Base-by-base conservation (phyloP, 2,113 vertebrate species). In the Nyctibius bracteatus region DNA sequence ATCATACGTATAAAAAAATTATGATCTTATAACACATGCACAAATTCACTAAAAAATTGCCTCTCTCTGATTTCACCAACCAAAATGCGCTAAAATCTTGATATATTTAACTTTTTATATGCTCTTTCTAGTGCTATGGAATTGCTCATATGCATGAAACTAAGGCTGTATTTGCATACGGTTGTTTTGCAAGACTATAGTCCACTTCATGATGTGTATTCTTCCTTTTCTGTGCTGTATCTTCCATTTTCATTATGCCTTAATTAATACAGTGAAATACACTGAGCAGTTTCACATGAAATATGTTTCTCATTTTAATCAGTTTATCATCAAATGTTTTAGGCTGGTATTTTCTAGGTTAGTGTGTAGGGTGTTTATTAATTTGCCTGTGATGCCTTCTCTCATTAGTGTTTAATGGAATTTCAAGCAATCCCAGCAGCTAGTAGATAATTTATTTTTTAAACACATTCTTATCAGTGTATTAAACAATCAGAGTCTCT, bases 331-430 rank as follows among this genome's bases (percentile, higher is more conserved):
- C 97, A 96, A 94, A 96, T 79, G 93, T 94, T 97, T 96, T 49
- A 93, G 91, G 70, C 52, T 95, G 67, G 39, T 84, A 58, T 95
- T 96, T 97, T 97, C 81, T 97, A 94, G 81, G 59, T 95, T 95
- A 89, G 66, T 52, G 82, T 16, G 5, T 59, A 88, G 93, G 86
- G 68, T 96, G 96, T 97, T 98, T 96, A 97, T 97, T 97, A 97
- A 97, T 96, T 95, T 97, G 95, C 89, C 92, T 97, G 86, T 74
- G 90, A 95, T 93, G 72, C 52, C 94, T 95, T 68, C 86, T 95
- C 75, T 97, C 92, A 96, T 97, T 96, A 97, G 94, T 12, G 77
- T 94, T 97, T 97, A 97, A 97, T 97, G 95, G 86, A 55, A 97
- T 96, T 97, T 97, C 93, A 93, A 96, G 92, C 81, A 94, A 95